phyloP scores from a whole-genome alignment of 2,113 vertebrate genomes.

The Elgaria multicarinata region DNA sequence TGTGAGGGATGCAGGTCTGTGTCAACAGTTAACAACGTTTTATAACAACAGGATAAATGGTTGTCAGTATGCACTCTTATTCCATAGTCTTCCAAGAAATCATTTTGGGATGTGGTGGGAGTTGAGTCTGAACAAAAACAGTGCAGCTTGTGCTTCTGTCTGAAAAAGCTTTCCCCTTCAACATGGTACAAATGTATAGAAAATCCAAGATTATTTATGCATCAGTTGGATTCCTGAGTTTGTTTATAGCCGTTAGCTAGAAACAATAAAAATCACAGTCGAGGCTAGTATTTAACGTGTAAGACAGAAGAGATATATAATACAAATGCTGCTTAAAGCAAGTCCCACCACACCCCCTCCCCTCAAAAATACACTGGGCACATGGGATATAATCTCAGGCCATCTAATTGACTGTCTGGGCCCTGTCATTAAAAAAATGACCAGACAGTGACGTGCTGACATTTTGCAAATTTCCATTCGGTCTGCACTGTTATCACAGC shows the following conservation, averaged over 20 bases:
- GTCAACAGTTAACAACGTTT: background rate
- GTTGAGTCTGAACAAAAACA: background rate
- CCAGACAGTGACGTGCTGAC: background rate
- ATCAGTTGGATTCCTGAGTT: background rate
- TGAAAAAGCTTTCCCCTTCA: background rate
- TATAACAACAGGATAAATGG: background rate
- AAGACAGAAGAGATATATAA: background rate
- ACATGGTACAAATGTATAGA: background rate
- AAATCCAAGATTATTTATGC: background rate
- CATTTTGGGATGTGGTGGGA: background rate
- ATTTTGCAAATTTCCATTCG: conserved; percentile 14
- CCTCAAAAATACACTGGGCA: background rate
- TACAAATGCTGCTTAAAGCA: conserved; percentile 9
- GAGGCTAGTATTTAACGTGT: conserved; percentile 9
- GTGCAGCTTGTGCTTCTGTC: background rate
- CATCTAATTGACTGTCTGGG: background rate
- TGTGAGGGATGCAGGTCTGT: background rate
- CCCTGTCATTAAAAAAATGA: conserved; percentile 35
- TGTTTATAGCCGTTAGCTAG: background rate
- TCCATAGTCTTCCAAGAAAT: background rate
- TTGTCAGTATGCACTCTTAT: too few relatives aligned
- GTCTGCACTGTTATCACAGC: background rate
- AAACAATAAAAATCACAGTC: background rate
- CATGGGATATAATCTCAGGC: conserved; percentile 25
- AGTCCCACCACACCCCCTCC: background rate